Evolutionary conservation across 1,140 invertebrate species (phyloP), one percentile per base, ranked within the genome.

Genomic region (Ips typographus): DNA sequence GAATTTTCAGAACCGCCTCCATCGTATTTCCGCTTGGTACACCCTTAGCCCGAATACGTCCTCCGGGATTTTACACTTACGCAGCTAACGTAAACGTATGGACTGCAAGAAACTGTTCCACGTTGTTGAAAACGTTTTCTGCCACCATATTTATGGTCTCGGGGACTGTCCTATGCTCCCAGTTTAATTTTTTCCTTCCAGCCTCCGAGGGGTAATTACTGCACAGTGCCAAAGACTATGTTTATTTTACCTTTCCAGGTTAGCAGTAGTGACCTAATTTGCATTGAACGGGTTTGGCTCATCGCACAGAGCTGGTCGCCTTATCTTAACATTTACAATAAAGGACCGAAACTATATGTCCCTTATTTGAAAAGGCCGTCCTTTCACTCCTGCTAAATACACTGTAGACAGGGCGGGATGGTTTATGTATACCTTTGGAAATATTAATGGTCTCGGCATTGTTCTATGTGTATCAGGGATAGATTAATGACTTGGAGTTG

Each of bases 261-360:
- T 22, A 22, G 22, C 22, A 22, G 22, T 22, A 22, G 22, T 22
- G 22, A 22, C 44, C 44, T 49, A 49, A 49, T 49, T 49, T 49
- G 22, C 44, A 49, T 49, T 6, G 7, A 49, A 22, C 22, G 22
- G 22, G 44, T 49, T 8, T 22, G 22, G 44, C 44, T 22, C 6
- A 22, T 49, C 22, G 22, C 22, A 49, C 6, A 49, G 22, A 49
- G 22, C 44, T 49, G 44, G 44, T 22, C 7, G 44, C 6, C 44
- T 49, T 49, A 49, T 49, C 44, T 49, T 49, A 49, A 49, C 44
- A 49, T 49, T 49, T 49, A 49, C 7, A 6, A 49, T 49, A 49
- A 49, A 49, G 44, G 44, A 22, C 22, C 22, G 22, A 22, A 22
- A 22, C 22, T 22, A 22, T 22, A 22, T 22, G 22, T 22, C 22